A percentile compares a stretch with the other conserved stretches of the same genome.
Conservation (phyloP, 2,113 vertebrate genomes). For the Bubo scandiacus region DNA sequence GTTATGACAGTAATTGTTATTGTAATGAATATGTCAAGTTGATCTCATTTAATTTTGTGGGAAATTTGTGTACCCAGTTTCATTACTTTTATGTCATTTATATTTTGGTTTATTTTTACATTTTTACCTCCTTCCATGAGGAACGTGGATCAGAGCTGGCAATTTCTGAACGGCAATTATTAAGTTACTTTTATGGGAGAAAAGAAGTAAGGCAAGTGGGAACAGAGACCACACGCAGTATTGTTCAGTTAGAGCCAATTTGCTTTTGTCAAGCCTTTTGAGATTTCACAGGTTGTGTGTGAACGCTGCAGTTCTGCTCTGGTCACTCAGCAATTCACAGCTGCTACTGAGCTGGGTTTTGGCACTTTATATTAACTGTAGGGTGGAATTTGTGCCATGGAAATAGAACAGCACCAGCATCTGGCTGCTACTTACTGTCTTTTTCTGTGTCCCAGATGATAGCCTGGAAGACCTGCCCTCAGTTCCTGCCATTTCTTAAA, state of each 20-base stretch:
- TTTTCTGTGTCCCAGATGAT: neutral
- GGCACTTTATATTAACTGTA: neutral
- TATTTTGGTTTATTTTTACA: neutral
- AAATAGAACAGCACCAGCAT: neutral
- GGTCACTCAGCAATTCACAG: constrained; percentile 10
- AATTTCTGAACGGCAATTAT: constrained; percentile 16
- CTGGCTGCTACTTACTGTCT: neutral
- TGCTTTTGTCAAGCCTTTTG: neutral
- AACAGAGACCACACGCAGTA: neutral
- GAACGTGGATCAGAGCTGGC: neutral
- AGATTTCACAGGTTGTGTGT: neutral
- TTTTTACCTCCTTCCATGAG: neutral
- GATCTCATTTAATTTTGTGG: constrained; percentile 7
- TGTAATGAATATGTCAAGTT: neutral
- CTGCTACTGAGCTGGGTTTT: neutral
- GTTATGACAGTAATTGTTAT: neutral
- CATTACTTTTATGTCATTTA: constrained; percentile 1
- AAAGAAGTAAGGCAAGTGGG: neutral
- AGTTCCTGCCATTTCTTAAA: neutral
- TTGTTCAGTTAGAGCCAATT: neutral
- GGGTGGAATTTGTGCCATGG: neutral
- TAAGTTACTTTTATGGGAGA: neutral
- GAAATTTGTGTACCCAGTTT: neutral
- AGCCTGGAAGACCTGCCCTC: neutral
- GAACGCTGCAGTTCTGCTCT: neutral